Percentiles rank a stretch among this genome's conserved stretches.
Conservation (phyloP, 2,797 vertebrate genomes). For the Syndactyla subalaris region DNA sequence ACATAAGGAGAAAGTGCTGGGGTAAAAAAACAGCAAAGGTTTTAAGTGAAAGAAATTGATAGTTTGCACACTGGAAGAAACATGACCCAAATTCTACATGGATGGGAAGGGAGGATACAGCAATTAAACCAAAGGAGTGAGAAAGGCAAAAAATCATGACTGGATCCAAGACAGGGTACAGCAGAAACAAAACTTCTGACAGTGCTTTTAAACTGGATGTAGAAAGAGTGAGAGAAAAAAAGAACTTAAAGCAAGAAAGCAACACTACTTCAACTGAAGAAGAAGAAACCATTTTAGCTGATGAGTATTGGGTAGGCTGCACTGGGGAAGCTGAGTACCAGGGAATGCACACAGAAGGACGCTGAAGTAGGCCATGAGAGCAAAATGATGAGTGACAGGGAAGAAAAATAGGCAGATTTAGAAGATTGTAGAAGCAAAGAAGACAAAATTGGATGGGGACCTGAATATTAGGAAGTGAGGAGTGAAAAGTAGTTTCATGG, state of each 20-base stretch:
- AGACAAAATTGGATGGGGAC: neutral
- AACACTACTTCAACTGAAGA: neutral
- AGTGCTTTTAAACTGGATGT: neutral
- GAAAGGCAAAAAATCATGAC: neutral
- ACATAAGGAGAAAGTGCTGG: neutral
- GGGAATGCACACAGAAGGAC: neutral
- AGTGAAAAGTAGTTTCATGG: constrained; percentile 41
- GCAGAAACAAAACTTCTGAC: neutral
- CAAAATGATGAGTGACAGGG: constrained; percentile 34
- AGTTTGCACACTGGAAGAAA: neutral
- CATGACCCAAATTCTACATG: neutral
- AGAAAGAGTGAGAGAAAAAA: neutral
- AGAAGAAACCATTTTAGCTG: neutral
- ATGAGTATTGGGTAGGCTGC: neutral
- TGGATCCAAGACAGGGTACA: neutral
- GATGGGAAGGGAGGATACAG: neutral
- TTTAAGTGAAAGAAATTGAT: neutral
- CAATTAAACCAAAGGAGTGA: neutral
- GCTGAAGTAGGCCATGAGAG: neutral
- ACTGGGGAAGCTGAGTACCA: neutral
- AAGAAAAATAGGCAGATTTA: neutral
- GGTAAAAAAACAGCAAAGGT: neutral
- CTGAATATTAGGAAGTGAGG: constrained; percentile 40
- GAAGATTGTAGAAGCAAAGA: neutral
- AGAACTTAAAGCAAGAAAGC: neutral